These are phyloP conservation scores for Acrocephalus scirpaceus DNA, from an alignment of 2,797 vertebrate genomes.

Conservation along the genomic window DNA sequence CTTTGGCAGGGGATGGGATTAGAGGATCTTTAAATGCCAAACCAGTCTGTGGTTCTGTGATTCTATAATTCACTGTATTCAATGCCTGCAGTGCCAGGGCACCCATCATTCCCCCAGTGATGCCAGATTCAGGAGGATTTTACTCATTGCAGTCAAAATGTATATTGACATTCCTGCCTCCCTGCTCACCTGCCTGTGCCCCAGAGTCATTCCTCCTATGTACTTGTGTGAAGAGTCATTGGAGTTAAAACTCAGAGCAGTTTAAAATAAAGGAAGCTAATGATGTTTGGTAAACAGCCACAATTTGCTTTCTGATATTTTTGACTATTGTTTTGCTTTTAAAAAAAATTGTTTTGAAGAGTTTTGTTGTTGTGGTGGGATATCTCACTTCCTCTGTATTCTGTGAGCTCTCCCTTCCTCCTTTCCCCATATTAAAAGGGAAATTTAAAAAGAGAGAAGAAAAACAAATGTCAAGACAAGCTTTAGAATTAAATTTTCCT, in stretches of 20 bases:
- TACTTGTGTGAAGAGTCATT: background rate
- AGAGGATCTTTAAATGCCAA: background rate
- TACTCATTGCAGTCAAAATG: background rate
- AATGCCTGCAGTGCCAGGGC: background rate
- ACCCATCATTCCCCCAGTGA: accelerated
- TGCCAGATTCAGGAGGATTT: background rate
- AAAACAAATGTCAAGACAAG: background rate
- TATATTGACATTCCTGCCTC: background rate
- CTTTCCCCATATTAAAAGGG: background rate
- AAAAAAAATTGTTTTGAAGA: background rate
- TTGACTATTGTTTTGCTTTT: background rate
- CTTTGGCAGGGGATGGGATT: background rate
- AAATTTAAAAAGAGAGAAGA: background rate
- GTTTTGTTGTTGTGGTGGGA: background rate
- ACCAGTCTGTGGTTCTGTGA: background rate
- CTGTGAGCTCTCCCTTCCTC: background rate
- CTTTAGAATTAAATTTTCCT: background rate
- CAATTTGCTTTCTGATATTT: background rate
- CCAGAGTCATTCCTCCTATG: background rate
- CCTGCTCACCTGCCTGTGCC: background rate
- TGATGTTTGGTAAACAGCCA: background rate
- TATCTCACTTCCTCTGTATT: background rate
- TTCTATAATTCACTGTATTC: background rate
- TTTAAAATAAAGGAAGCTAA: background rate
- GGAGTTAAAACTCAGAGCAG: background rate